These are phyloP conservation scores for Todiramphus chloris DNA, from an alignment of 2,113 vertebrate species.

Conservation along the genomic window DNA sequence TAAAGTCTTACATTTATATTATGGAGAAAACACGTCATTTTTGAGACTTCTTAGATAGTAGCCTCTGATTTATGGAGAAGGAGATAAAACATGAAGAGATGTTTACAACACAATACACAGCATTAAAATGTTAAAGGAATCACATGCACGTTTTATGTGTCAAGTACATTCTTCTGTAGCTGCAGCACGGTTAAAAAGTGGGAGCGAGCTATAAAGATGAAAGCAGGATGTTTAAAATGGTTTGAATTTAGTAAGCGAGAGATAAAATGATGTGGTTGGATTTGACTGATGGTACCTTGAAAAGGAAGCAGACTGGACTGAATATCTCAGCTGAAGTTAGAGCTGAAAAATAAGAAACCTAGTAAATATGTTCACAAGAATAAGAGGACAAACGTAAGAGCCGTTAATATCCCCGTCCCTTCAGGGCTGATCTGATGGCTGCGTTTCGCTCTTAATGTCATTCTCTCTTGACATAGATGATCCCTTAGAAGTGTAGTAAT, in stretches of 20 bases:
- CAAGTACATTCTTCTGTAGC: conserved; percentile 29
- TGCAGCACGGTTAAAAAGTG: conserved; percentile 41
- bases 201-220: conserved; percentile 54
- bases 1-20: conserved; percentile 46
- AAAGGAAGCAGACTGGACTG: conserved; percentile 25
- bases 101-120: conserved; percentile 41
- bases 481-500: neutral
- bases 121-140: conserved; percentile 60
- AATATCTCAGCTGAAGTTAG: neutral
- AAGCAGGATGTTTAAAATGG: conserved; percentile 63
- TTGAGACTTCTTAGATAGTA: conserved; percentile 43
- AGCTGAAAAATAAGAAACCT: neutral
- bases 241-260: conserved; percentile 60
- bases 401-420: neutral
- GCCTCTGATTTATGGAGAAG: conserved; percentile 64
- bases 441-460: neutral
- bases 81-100: conserved; percentile 64
- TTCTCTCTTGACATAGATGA: neutral
- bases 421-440: neutral
- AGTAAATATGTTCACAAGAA: neutral
- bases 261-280: conserved; percentile 33
- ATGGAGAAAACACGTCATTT: conserved; percentile 45
- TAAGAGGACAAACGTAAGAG: neutral
- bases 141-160: conserved; percentile 49
- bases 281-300: conserved; percentile 37